phyloP scores from a whole-genome alignment of 2,888 invertebrate species.

The Patella caerulea region DNA sequence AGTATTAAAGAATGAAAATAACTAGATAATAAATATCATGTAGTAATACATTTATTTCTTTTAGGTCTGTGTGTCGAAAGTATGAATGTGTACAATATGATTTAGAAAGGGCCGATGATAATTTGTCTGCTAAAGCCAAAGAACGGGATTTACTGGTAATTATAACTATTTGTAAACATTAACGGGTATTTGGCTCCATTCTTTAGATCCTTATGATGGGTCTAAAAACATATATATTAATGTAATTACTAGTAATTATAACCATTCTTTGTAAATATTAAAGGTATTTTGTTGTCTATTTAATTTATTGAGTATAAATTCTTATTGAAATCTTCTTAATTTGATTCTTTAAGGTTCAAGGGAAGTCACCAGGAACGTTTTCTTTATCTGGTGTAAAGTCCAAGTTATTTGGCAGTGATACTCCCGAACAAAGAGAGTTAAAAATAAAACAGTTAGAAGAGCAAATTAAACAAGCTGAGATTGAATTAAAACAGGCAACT shows the following conservation, averaged over 20 bases:
- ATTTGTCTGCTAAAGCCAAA: slow-evolving; percentile 73
- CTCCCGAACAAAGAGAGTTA: slow-evolving; percentile 67
- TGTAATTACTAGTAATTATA: too few species aligned
- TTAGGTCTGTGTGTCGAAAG: slow-evolving; percentile 80
- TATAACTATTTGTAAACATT: neutral
- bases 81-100: slow-evolving; percentile 82
- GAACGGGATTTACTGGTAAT: slow-evolving; percentile 73
- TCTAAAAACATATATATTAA: too few species aligned
- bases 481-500: slow-evolving; percentile 56
- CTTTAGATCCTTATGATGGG: too few species aligned
- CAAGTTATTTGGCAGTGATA: slow-evolving; percentile 69
- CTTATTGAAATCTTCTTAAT: neutral
- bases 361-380: slow-evolving; percentile 62
- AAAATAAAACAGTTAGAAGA: slow-evolving; percentile 68
- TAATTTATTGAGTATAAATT: neutral
- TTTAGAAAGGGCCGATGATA: slow-evolving; percentile 81
- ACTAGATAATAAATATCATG: too few species aligned
- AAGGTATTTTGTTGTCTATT: too few species aligned
- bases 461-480: slow-evolving; percentile 65
- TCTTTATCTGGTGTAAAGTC: slow-evolving; percentile 68
- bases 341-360: slow-evolving; percentile 52
- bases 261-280: too few species aligned
- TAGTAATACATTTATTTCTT: neutral
- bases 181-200: too few species aligned
- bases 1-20: too few species aligned